Evolutionary conservation across 2,888 invertebrate genomes (phyloP).

Genomic region (Ophonus ardosiacus): DNA sequence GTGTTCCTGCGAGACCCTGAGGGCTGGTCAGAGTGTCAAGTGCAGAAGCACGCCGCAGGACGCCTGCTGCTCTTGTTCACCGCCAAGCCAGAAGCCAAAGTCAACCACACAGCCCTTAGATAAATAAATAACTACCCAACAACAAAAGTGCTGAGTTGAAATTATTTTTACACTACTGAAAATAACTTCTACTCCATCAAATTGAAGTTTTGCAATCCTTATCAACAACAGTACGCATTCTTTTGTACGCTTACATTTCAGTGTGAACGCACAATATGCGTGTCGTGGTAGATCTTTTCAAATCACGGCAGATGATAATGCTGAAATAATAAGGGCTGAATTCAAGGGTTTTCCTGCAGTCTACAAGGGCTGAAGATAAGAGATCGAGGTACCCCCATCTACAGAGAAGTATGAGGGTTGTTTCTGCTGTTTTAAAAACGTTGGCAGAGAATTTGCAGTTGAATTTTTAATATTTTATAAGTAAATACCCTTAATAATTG

Average conservation of each 20-base stretch:
- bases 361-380: slow-evolving; percentile 27
- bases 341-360: neutral
- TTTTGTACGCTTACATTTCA: neutral
- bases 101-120: neutral
- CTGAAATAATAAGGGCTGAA: slow-evolving; percentile 68
- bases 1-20: neutral
- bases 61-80: neutral
- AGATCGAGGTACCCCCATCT: slow-evolving; percentile 43
- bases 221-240: neutral
- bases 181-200: too few relatives aligned
- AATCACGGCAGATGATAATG: slow-evolving; percentile 68
- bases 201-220: too few relatives aligned
- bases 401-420: neutral
- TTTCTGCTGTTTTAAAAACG: neutral
- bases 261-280: slow-evolving; percentile 16
- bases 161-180: too few relatives aligned
- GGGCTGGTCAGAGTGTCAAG: neutral
- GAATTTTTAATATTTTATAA: neutral
- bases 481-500: too few relatives aligned
- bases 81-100: neutral
- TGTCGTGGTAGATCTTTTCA: slow-evolving; percentile 66
- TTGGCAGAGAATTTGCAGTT: neutral
- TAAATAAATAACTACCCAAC: too few relatives aligned
- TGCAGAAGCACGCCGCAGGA: neutral
- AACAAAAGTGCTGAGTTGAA: too few relatives aligned